Conservation (phyloP, 2,113 vertebrate genomes). For the Gyps fulvus region DNA sequence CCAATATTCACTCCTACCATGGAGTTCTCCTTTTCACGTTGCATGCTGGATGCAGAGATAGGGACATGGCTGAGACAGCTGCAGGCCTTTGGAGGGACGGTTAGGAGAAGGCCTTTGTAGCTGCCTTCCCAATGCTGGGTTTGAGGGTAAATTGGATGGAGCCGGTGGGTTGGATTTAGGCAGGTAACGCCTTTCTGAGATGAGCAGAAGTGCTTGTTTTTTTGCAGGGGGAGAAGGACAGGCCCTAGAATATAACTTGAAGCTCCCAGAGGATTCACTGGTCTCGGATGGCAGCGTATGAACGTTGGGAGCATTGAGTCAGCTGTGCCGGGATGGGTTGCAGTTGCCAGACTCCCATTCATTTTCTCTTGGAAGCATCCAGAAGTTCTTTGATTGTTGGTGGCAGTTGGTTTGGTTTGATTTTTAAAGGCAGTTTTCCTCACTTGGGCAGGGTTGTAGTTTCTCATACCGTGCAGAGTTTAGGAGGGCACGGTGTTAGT, state of each 20-base stretch:
- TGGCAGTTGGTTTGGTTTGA: background rate
- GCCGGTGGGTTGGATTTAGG: fast-evolving
- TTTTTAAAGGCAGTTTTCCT: background rate
- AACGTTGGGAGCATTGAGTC: fast-evolving
- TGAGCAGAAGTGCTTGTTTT: background rate
- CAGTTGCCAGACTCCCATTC: background rate
- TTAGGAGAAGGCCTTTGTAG: background rate
- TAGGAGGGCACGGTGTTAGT: background rate
- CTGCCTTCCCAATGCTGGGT: background rate
- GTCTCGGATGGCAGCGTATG: fast-evolving
- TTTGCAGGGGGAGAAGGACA: background rate
- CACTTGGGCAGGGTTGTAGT: background rate
- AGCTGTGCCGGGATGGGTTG: background rate
- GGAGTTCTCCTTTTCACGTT: background rate
- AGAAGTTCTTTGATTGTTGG: background rate
- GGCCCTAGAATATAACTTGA: background rate
- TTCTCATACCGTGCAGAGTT: fast-evolving
- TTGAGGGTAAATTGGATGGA: background rate
- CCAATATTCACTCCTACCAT: background rate
- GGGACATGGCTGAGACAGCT: background rate
- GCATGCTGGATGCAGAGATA: background rate
- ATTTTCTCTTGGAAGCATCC: background rate
- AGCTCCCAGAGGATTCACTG: background rate
- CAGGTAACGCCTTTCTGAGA: background rate
- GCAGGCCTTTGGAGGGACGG: background rate